A percentile compares a stretch with the other conserved stretches of the same genome.
phyloP scores from a whole-genome alignment of 2,113 vertebrate species.

The Capricornis sumatraensis region DNA sequence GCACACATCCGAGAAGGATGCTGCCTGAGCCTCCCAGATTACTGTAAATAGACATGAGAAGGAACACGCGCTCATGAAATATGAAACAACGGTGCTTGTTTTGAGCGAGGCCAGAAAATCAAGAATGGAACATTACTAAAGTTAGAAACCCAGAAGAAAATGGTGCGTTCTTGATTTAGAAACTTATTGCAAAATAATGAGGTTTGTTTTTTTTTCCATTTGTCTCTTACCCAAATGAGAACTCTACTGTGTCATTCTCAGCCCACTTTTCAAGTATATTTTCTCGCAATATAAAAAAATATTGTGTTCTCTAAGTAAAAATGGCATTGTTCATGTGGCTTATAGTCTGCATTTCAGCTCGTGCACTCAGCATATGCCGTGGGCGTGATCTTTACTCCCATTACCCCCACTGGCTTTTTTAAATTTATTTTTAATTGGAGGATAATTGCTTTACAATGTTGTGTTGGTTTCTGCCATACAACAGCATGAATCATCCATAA shows the following conservation, averaged over 20 bases:
- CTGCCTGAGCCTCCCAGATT: background rate
- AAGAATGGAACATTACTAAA: conserved; percentile 55
- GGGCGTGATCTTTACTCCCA: background rate
- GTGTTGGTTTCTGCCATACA: background rate
- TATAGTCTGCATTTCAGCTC: background rate
- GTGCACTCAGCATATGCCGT: background rate
- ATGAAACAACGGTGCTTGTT: conserved; percentile 51
- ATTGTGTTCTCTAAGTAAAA: background rate
- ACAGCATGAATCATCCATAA: background rate
- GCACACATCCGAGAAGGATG: background rate
- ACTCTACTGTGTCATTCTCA: background rate
- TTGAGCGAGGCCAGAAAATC: conserved; percentile 4
- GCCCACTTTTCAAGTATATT: background rate
- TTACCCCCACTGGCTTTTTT: background rate
- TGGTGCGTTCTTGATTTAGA: conserved; percentile 55
- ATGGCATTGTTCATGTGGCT: background rate
- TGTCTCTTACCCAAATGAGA: background rate
- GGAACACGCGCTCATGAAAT: conserved; percentile 47
- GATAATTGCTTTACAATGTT: background rate
- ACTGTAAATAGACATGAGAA: conserved; percentile 26
- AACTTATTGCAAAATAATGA: background rate
- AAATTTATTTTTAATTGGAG: background rate
- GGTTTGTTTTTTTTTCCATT: background rate
- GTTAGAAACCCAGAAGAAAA: conserved; percentile 55
- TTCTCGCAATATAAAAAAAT: background rate